phyloP scores from a whole-genome alignment of 2,888 invertebrate species.

The Leucophenga maculata region DNA sequence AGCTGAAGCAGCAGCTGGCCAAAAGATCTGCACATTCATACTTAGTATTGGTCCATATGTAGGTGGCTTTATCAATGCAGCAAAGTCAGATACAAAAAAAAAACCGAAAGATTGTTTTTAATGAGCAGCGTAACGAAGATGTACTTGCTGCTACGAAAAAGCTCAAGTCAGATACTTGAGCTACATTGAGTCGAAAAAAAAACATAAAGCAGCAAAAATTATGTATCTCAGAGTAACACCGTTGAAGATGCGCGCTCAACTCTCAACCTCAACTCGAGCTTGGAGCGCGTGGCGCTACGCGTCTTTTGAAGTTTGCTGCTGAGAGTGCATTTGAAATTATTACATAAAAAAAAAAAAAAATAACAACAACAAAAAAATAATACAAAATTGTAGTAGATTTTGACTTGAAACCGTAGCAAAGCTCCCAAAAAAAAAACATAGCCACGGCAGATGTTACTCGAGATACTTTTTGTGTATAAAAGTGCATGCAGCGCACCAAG shows the following conservation, averaged over 20 bases:
- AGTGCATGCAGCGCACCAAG: constrained; percentile 61
- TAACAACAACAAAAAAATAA: too few relatives aligned
- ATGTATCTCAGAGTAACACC: constrained; percentile 20
- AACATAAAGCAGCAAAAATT: neutral
- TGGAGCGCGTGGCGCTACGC: too few relatives aligned
- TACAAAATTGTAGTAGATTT: constrained; percentile 29
- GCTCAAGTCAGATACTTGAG: constrained; percentile 15
- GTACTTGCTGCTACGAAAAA: constrained; percentile 38
- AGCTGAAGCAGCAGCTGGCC: constrained; percentile 13
- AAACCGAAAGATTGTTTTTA: neutral
- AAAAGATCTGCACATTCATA: too few relatives aligned
- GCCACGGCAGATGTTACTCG: neutral
- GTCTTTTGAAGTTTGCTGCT: neutral
- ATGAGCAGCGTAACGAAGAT: neutral
- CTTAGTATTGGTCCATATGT: neutral
- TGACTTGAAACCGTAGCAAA: constrained; percentile 44
- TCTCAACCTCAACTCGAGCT: constrained; percentile 3
- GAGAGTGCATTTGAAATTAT: constrained; percentile 57
- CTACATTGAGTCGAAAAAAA: neutral
- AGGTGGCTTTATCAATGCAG: constrained; percentile 8
- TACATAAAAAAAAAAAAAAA: constrained; percentile 18
- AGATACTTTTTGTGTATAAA: constrained; percentile 64
- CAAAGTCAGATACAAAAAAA: neutral
- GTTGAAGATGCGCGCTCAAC: constrained; percentile 20
- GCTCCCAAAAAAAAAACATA: neutral